Evolutionary conservation across 2,113 vertebrate species (phyloP).

Genomic region (Callipepla californica): DNA sequence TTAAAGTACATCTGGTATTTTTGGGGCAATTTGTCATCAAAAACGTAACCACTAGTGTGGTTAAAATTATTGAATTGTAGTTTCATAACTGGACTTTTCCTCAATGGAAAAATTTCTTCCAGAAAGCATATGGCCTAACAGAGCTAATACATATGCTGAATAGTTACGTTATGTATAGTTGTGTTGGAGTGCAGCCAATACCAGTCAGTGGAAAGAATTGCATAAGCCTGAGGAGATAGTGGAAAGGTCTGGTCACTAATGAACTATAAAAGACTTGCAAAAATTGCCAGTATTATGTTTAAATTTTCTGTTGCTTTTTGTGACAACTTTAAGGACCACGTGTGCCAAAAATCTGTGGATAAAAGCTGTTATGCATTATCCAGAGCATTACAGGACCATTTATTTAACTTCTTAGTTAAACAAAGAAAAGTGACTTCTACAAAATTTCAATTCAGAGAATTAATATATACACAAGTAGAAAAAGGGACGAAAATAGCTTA

Average conservation of each 20-base stretch:
- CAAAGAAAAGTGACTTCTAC: constrained; percentile 9
- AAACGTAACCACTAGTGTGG: not conserved
- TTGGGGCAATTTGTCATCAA: not conserved
- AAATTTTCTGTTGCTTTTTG: not conserved
- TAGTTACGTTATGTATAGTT: not conserved
- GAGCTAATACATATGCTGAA: not conserved
- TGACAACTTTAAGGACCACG: not conserved
- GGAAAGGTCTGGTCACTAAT: constrained; percentile 46
- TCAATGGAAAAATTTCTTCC: not conserved
- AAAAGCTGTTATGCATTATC: constrained; percentile 34
- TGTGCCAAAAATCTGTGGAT: constrained; percentile 30
- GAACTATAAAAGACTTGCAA: constrained; percentile 28
- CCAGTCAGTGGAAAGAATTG: constrained; percentile 20
- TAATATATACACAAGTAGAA: not conserved
- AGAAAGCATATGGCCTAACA: not conserved
- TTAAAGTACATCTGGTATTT: not conserved
- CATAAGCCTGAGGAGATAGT: not conserved
- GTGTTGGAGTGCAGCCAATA: not conserved
- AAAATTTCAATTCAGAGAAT: constrained; percentile 21
- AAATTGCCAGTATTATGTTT: not conserved
- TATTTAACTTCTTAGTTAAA: constrained; percentile 18
- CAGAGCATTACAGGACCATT: not conserved
- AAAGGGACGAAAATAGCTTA: not conserved
- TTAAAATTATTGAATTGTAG: not conserved
- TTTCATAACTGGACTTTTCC: not conserved